Evolutionary conservation across 2,797 vertebrate genomes (phyloP).

Genomic region (Catamblyrhynchus diadema): DNA sequence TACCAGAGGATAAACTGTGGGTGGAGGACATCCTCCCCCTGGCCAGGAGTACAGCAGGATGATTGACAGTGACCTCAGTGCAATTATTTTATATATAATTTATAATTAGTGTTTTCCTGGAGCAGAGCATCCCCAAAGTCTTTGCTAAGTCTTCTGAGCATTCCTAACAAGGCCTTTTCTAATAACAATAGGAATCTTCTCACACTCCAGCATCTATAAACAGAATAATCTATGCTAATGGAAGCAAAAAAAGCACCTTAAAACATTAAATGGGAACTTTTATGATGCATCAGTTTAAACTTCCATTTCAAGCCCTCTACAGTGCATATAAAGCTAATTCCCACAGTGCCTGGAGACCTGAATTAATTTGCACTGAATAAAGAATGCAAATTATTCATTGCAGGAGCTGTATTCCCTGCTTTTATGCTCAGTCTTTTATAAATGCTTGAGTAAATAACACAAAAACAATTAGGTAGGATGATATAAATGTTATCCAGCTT

Average conservation of each 20-base stretch:
- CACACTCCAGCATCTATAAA: neutral
- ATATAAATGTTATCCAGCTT: neutral
- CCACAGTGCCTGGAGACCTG: neutral
- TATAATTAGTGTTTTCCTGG: neutral
- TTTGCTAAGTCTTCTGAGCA: neutral
- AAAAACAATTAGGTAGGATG: neutral
- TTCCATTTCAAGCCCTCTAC: neutral
- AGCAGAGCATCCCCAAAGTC: neutral
- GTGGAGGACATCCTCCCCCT: neutral
- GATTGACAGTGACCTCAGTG: neutral
- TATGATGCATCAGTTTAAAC: neutral
- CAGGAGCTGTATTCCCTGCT: neutral
- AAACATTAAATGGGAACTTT: neutral
- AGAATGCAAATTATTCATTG: slow-evolving; percentile 3
- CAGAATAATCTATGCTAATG: neutral
- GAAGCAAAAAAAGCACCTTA: neutral
- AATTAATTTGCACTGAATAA: slow-evolving; percentile 29
- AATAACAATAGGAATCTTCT: neutral
- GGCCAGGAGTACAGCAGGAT: neutral
- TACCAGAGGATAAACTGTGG: neutral
- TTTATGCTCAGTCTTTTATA: neutral
- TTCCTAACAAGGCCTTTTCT: neutral
- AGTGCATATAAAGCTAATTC: neutral
- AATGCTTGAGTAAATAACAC: neutral
- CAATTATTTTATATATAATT: neutral